Base-by-base conservation (phyloP, 2,113 vertebrate species). In the Ia io region DNA sequence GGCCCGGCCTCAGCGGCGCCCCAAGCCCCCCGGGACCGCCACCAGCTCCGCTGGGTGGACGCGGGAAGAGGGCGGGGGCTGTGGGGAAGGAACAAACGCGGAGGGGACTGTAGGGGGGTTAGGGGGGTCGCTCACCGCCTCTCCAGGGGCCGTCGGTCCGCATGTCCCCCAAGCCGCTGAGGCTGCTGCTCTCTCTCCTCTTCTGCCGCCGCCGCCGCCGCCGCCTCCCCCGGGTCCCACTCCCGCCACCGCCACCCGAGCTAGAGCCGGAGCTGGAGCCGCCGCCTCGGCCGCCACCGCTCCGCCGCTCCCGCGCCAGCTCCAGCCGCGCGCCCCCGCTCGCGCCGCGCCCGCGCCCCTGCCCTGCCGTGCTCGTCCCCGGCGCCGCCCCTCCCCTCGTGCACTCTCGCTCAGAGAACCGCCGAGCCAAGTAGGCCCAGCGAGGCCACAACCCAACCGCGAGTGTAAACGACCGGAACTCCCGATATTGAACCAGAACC, bases 1-100 rank as follows among this genome's bases (percentile, higher is more conserved):
- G 84, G 93, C 86, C 98, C 1, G 99, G 99, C 1, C 99, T 99
- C 86, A 97, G 92, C 37, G 99, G 89, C 71, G 42, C 85, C 94
- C 90, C 73, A 22, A 18, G 47, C 53, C 65, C 73, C 90, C 67
- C 83, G 47, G 91, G 78, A 59, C 96, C 78, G n/a, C 73, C 94
- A 91, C 79, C 83, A 23, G 77, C 95, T 85, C 71, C 0, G 65
- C 35, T 28, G 8, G 37, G 76, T 13, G 51, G 84, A 67, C 86
- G 59, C 80, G 42, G 71, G 87, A 69, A 74, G 79, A 32, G 70
- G 93, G 70, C 47, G 44, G 88, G 59, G 76, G 73, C 51, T 67
- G 49, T 32, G 51, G 25, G 77, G 14, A 70, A 65, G 61, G 88
- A 51, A 37, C 76, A 5, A 25, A 73, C 10, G 84, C 84, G 49